These are phyloP conservation scores for Eupeodes corollae DNA, from an alignment of 1,140 invertebrate species.

Conservation along the genomic window DNA sequence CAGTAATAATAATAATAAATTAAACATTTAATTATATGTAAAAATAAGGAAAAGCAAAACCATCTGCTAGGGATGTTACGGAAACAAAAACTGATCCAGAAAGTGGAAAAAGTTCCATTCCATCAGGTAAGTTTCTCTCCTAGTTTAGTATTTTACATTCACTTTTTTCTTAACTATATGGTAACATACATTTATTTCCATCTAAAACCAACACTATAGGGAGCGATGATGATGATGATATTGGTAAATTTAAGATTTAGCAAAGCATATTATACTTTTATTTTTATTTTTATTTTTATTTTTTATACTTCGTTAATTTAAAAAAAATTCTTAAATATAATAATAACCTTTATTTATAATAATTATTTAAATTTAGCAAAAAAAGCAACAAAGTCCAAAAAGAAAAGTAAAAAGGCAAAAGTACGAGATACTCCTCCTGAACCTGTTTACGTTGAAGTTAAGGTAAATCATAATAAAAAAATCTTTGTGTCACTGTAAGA, in stretches of 20 bases:
- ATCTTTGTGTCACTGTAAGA: no score
- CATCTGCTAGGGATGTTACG: neutral
- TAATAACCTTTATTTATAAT: neutral
- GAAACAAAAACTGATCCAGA: neutral
- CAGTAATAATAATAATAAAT: no score
- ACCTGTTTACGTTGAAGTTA: constrained; percentile 31
- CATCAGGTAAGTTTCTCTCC: constrained; percentile 1
- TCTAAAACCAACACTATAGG: neutral
- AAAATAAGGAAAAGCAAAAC: neutral
- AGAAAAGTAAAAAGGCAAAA: constrained; percentile 15
- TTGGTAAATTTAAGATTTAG: neutral
- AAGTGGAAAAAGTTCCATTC: constrained; percentile 2
- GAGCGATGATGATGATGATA: neutral
- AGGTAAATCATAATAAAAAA: constrained; percentile 16
- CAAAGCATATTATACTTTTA: no score
- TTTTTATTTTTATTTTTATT: no score
- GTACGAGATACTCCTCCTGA: constrained; percentile 9
- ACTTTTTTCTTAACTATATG: no score
- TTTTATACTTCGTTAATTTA: no score
- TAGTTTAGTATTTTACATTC: no score
- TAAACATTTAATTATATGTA: no score
- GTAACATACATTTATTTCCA: no score
- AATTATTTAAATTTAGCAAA: neutral
- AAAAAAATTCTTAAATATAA: no score
- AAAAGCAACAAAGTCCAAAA: constrained; percentile 7